Conservation (phyloP, 2,113 vertebrate species). For the Jacana jacana region DNA sequence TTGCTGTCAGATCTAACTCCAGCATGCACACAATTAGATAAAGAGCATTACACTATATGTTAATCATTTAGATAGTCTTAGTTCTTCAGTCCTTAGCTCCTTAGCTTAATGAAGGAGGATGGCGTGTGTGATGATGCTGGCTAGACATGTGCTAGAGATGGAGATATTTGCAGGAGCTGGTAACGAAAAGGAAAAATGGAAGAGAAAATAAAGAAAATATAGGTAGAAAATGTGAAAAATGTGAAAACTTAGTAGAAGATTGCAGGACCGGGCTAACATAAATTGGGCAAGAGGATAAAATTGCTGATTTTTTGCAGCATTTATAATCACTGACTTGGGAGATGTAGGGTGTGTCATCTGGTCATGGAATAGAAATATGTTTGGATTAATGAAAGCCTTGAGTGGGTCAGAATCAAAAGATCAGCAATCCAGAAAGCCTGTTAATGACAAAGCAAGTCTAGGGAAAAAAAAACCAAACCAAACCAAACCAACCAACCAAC, state of each 20-base stretch:
- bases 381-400: neutral
- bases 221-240: neutral
- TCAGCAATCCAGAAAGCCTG: neutral
- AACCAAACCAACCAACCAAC: no score
- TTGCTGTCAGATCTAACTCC: neutral
- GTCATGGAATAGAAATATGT: neutral
- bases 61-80: neutral
- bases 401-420: neutral
- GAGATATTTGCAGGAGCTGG: neutral
- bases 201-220: neutral
- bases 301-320: neutral
- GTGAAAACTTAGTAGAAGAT: neutral
- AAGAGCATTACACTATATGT: neutral
- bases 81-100: neutral
- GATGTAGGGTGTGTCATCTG: neutral
- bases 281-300: neutral
- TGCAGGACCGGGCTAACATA: neutral
- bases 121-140: neutral
- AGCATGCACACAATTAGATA: neutral
- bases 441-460: neutral
- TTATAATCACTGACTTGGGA: neutral
- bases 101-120: neutral
- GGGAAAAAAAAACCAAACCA: accelerated
- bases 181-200: neutral
- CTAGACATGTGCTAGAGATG: neutral